Base-by-base conservation (phyloP, 2,888 invertebrate species). In the Heliconius ethilla region DNA sequence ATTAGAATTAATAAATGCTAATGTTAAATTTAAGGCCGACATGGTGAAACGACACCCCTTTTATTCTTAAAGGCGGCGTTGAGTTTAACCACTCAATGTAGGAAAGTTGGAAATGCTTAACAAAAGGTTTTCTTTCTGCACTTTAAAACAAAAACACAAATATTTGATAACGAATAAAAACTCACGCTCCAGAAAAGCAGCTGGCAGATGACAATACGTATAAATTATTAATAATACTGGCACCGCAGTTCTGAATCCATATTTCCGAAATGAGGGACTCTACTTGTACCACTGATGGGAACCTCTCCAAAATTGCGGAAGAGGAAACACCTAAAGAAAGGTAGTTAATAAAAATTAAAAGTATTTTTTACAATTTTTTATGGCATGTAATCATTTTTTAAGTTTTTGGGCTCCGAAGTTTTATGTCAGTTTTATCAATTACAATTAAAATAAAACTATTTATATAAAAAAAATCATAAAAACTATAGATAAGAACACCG, bases 161-260 rank as follows among this genome's bases (percentile, higher is more conserved):
- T 11, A 45, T 15, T 13, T 45, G 45, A 45, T 45, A 45, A 7
- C 18, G 18, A 51, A 51, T 25, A 63, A 63, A 15, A 55, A 77
- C 76, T 80, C 29, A 80, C 80, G 55, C 25, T 75, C 78, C 80
- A 40, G 75, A 67, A 63, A 80, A 77, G 25, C 78, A 78, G 13
- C 63, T 55, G n/a, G 80, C 80, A 18, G 80, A 77, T 13, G 78
- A 63, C 55, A 80, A 37, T 7, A 80, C 27, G 10, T 45, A 29
- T 69, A 11, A 55, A 3, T 72, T 6, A 13, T 45, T 80, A 18
- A 80, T 72, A 67, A 80, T 78, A 55, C 22, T 77, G 1, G 25
- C 80, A 7, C 27, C 65, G 40, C 80, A 78, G 9, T 15, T 29
- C 9, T 78, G 77, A 5, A n/a, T 22, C 80, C 80, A 80, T 29